phyloP scores from a whole-genome alignment of 2,113 vertebrate genomes.

The Tamias sibiricus region DNA sequence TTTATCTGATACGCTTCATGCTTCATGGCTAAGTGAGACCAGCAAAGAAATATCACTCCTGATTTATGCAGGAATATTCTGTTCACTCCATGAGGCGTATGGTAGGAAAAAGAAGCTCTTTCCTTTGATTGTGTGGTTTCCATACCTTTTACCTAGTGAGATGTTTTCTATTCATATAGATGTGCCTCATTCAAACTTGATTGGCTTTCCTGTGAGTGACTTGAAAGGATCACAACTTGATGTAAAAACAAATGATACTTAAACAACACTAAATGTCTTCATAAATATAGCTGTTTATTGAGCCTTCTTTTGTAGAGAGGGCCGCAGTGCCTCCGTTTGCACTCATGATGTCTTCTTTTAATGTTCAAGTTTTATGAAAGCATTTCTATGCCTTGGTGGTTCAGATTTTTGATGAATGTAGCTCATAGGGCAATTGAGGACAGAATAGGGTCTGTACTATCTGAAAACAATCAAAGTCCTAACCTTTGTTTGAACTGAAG shows the following conservation, averaged over 20 bases:
- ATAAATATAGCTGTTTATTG: neutral
- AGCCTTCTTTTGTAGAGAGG: neutral
- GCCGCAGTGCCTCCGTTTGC: neutral
- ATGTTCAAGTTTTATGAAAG: neutral
- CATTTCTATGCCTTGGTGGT: neutral
- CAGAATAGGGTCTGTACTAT: neutral
- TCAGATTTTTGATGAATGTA: neutral
- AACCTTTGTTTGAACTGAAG: neutral
- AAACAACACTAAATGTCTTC: neutral
- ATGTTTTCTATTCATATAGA: neutral
- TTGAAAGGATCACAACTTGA: neutral
- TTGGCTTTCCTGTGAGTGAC: slow-evolving; percentile 31
- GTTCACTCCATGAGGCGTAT: slow-evolving; percentile 6
- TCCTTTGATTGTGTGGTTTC: neutral
- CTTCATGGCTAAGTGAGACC: slow-evolving; percentile 59
- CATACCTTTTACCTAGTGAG: neutral
- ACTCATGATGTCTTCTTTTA: neutral
- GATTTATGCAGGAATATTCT: slow-evolving; percentile 34
- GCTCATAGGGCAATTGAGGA: neutral
- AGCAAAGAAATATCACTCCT: slow-evolving; percentile 47
- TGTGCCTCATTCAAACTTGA: neutral
- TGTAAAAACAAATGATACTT: neutral
- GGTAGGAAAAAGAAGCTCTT: neutral
- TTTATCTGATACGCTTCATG: slow-evolving; percentile 45
- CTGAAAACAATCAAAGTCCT: neutral